Evolutionary conservation across 2,888 invertebrate genomes (phyloP).

Genomic region (Lycaena phlaeas): DNA sequence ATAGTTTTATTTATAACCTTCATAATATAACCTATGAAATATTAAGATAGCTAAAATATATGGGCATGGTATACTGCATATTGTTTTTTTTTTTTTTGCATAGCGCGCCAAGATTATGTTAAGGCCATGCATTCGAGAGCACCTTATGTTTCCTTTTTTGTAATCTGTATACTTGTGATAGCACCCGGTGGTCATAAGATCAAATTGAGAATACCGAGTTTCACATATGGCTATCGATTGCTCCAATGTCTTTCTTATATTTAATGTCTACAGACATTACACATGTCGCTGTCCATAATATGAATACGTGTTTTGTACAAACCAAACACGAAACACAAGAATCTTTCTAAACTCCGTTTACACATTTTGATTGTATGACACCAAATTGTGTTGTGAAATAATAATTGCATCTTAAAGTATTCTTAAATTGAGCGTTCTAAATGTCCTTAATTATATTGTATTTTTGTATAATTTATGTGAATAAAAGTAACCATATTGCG

Average conservation of each 20-base stretch:
- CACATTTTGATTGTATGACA: no score
- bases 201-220: background rate
- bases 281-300: background rate
- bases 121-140: background rate
- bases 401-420: no score
- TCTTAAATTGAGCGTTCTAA: slow-evolving; percentile 1
- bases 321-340: no score
- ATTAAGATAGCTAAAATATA: slow-evolving; percentile 6
- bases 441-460: slow-evolving; percentile 4
- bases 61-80: slow-evolving; percentile 3
- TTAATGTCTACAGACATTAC: no score
- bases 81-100: slow-evolving; percentile 4
- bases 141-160: no score
- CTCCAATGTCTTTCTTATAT: no score
- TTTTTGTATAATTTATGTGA: slow-evolving; percentile 6
- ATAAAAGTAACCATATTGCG: background rate
- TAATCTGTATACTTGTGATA: no score
- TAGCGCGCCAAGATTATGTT: slow-evolving; percentile 4
- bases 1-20: slow-evolving; percentile 5
- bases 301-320: background rate
- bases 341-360: no score
- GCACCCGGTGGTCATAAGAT: no score
- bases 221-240: background rate
- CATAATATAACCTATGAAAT: slow-evolving; percentile 1
- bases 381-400: no score